Conservation (phyloP, 2,797 vertebrate species). For the Ptychobarbus kaznakovi region DNA sequence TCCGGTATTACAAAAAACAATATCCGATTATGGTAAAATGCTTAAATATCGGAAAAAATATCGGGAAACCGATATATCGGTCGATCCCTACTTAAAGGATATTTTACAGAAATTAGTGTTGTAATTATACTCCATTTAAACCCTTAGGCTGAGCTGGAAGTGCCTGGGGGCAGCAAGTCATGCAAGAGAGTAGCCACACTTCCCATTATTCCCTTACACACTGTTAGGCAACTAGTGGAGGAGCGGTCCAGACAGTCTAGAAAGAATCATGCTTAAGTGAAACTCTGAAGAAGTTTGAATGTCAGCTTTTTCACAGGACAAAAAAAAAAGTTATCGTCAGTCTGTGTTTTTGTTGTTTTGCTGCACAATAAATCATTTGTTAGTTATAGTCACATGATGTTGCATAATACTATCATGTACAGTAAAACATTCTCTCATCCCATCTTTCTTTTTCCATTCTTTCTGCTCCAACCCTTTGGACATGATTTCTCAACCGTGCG, state of each 20-base stretch:
- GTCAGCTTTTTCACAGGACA: background rate
- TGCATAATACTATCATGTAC: background rate
- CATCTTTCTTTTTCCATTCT: background rate
- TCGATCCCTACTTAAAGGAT: background rate
- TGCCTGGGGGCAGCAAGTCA: conserved; percentile 9
- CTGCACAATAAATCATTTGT: background rate
- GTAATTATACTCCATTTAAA: conserved; percentile 23
- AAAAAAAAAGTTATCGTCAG: background rate
- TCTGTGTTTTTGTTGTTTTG: background rate
- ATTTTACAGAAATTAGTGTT: conserved; percentile 23
- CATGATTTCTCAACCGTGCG: conserved; percentile 2
- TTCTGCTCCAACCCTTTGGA: background rate
- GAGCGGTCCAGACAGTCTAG: background rate
- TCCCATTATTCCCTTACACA: conserved; percentile 22
- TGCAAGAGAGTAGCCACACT: conserved; percentile 19
- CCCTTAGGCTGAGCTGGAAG: conserved; percentile 7
- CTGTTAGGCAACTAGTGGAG: background rate
- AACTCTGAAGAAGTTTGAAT: background rate
- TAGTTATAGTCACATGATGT: background rate
- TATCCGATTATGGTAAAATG: too few relatives aligned
- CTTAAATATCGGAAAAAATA: too few relatives aligned
- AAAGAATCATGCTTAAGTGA: background rate
- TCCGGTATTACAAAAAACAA: too few relatives aligned
- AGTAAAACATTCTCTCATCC: background rate
- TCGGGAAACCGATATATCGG: too few relatives aligned